A percentile compares a stretch with the other conserved stretches of the same genome.
These are phyloP conservation scores for Empis stercorea DNA, from an alignment of 2,888 invertebrate species.

Conservation along the genomic window DNA sequence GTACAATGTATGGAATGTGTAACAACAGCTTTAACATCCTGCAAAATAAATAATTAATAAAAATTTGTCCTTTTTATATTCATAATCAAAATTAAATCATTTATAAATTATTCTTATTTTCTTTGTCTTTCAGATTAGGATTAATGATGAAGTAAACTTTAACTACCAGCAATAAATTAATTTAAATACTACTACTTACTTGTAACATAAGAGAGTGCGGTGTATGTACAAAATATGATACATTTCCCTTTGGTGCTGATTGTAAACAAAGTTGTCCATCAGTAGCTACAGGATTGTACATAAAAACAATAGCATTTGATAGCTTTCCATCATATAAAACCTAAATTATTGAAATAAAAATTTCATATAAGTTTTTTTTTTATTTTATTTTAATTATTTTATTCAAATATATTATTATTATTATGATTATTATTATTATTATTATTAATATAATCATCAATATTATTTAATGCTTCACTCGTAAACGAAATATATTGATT, in stretches of 20 bases:
- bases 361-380: neutral
- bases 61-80: too few species aligned
- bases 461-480: conserved; percentile 1
- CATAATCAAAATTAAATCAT: too few species aligned
- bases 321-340: conserved; percentile 97
- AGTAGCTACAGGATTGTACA: conserved; percentile 99
- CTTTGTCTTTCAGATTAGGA: too few species aligned
- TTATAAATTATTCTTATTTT: too few species aligned
- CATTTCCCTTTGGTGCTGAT: conserved; percentile 94
- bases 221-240: conserved; percentile 96
- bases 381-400: too few species aligned
- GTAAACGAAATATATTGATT: too few species aligned
- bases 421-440: too few species aligned
- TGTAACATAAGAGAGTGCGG: conserved; percentile 99
- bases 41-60: conserved; percentile 14
- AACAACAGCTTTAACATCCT: conserved; percentile 98
- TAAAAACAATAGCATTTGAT: conserved; percentile 93
- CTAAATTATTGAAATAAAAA: conserved; percentile 38
- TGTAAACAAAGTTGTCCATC: conserved; percentile 97
- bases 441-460: too few species aligned
- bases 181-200: conserved; percentile 47
- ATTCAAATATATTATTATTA: too few species aligned
- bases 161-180: too few species aligned
- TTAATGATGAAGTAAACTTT: too few species aligned
- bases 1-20: conserved; percentile 99